These are phyloP conservation scores for Papilio protenor DNA, from an alignment of 2,888 invertebrate species.

Conservation along the genomic window DNA sequence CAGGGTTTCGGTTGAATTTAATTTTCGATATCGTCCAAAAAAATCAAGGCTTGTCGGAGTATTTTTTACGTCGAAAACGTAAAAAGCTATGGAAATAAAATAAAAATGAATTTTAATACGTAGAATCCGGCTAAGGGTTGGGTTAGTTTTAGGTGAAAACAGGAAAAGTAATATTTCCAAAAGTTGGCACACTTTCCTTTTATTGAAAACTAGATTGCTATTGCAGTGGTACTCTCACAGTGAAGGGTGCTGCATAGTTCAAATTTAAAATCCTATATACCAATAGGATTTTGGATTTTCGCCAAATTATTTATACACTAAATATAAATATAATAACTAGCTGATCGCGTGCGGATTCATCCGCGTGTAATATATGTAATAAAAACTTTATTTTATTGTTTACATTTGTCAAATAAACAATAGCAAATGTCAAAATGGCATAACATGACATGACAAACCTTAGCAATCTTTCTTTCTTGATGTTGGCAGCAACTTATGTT, in stretches of 20 bases:
- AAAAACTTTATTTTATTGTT: no score
- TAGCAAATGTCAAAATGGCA: no score
- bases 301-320: conserved; percentile 31
- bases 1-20: neutral
- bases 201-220: conserved; percentile 43
- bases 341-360: no score
- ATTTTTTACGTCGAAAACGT: neutral
- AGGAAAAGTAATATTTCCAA: conserved; percentile 29
- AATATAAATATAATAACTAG: neutral
- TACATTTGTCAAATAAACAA: no score
- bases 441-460: no score
- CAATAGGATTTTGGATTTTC: conserved; percentile 33
- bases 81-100: neutral
- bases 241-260: conserved; percentile 40
- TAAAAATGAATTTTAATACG: neutral
- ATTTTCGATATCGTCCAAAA: neutral
- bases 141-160: conserved; percentile 22
- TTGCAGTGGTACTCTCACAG: conserved; percentile 40
- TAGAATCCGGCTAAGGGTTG: neutral
- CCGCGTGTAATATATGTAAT: no score
- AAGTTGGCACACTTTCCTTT: conserved; percentile 43
- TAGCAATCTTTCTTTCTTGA: no score
- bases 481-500: no score
- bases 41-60: neutral
- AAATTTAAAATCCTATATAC: conserved; percentile 41